Percentiles rank a stretch among this genome's conserved stretches.
phyloP scores from a whole-genome alignment of 1,140 invertebrate species.

The Eriosoma lanigerum region DNA sequence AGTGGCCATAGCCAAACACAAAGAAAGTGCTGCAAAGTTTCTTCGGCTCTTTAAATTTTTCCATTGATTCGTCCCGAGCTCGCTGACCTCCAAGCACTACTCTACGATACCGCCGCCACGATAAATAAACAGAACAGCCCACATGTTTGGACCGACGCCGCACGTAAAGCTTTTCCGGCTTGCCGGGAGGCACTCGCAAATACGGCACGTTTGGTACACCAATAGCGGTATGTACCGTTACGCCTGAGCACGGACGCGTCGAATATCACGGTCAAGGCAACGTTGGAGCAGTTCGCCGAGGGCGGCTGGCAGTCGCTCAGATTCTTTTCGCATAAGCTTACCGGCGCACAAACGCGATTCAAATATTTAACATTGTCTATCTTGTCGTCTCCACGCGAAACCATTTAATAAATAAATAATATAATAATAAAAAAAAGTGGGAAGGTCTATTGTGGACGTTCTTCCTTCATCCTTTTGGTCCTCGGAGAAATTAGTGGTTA shows the following conservation, averaged over 20 bases:
- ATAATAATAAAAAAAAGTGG: no score
- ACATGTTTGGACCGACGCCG: constrained; percentile 56
- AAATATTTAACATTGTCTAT: no score
- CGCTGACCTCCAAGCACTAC: constrained; percentile 30
- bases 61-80: constrained; percentile 43
- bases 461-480: no score
- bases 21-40: constrained; percentile 51
- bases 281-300: neutral
- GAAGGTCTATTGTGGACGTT: no score
- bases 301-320: neutral
- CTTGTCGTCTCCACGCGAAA: no score
- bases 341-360: constrained; percentile 51
- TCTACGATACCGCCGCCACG: constrained; percentile 7
- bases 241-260: neutral
- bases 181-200: constrained; percentile 53
- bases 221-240: neutral
- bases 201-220: constrained; percentile 48
- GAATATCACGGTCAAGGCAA: neutral
- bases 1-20: constrained; percentile 52
- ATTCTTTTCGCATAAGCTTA: constrained; percentile 57
- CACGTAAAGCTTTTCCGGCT: constrained; percentile 53
- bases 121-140: constrained; percentile 17
- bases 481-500: no score
- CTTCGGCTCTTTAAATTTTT: constrained; percentile 53
- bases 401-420: no score